Base-by-base conservation (phyloP, 2,113 vertebrate species). In the Sturnira hondurensis region DNA sequence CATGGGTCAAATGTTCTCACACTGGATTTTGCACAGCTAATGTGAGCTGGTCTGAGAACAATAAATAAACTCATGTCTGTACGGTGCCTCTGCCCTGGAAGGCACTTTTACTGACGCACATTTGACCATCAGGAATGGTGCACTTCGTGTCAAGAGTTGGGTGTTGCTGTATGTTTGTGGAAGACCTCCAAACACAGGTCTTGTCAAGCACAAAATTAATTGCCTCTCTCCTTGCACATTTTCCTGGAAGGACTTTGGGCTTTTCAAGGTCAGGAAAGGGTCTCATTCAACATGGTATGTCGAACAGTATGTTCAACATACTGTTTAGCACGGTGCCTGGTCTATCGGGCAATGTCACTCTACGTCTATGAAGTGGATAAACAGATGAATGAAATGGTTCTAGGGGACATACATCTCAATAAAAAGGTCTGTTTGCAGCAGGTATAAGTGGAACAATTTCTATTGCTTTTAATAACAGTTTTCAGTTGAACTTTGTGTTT, bases 401-500 rank as follows among this genome's bases (percentile, higher is more conserved):
- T 41, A 67, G 33, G 24, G 36, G 12, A 19, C 1, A 19, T 9
- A 14, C 41, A 26, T 67, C 47, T 84, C 43, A 68, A 67, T 54
- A 63, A 67, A 68, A 77, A 70, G 45, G 43, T 28, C 2, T 41
- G 10, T 90, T 33, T 80, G 56, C 70, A 61, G 43, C 24, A 84
- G 22, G 38, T 36, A 26, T 19, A 58, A 20, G 2, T 68, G 28
- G 78, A 47, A 54, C 78, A 67, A 12, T 70, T 43, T 56, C 31
- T 31, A 45, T 0, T 14, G 54, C 1, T 47, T 86, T 87, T 67
- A 47, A n/a, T 28, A 71, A 54, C 81, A 45, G 19, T 54, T 50
- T 89, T 92, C 43, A 50, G 43, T 9, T 68, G 78, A 85, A 68
- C 45, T 24, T 76, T 87, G 93, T 93, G 38, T 80, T 74, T 41